Percentiles rank a stretch among this genome's conserved stretches.
phyloP scores from a whole-genome alignment of 2,797 vertebrate species.

The Acestrorhynchus altus region DNA sequence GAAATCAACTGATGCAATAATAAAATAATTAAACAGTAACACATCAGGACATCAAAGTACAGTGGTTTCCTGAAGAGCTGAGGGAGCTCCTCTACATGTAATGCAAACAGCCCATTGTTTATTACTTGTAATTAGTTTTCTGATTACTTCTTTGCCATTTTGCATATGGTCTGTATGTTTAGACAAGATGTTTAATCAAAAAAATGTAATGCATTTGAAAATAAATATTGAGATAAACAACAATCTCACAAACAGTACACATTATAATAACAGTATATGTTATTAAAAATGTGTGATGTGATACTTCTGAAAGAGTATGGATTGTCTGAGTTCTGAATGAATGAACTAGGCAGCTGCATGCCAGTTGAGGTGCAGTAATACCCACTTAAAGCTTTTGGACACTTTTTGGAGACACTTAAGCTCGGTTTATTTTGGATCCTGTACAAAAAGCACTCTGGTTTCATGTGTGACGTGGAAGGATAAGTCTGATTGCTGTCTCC shows the following conservation, averaged over 20 bases:
- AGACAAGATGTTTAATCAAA: background rate
- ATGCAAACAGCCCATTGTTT: background rate
- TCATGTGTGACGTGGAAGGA: background rate
- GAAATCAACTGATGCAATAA: too few relatives aligned
- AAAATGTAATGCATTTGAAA: too few relatives aligned
- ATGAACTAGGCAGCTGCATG: background rate
- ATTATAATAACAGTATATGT: too few relatives aligned
- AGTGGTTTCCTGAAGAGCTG: background rate
- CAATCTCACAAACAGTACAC: too few relatives aligned
- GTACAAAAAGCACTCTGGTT: background rate
- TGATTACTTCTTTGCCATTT: background rate
- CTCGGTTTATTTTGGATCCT: too few relatives aligned
- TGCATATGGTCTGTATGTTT: background rate
- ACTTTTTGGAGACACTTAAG: too few relatives aligned
- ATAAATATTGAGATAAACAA: background rate
- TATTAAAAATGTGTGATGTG: background rate
- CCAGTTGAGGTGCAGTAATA: background rate
- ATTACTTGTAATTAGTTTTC: background rate
- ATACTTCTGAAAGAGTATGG: too few relatives aligned
- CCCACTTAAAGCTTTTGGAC: background rate
- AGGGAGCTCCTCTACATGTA: background rate
- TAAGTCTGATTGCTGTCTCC: background rate
- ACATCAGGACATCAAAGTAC: background rate
- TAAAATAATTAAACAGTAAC: too few relatives aligned
- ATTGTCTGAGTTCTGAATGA: background rate